phyloP scores from a whole-genome alignment of 2,797 vertebrate genomes.

The Chaenodraco wilsoni region DNA sequence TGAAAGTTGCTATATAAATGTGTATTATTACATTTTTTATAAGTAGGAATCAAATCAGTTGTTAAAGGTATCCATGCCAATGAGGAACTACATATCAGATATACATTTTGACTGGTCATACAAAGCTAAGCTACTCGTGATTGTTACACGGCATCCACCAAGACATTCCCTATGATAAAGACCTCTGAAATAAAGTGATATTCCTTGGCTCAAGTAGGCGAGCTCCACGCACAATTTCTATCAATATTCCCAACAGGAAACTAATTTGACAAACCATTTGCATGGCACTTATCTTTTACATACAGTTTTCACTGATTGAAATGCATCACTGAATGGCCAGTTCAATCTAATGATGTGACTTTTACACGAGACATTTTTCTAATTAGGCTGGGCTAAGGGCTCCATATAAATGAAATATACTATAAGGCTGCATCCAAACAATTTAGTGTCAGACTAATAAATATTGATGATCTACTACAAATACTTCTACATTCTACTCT shows the following conservation, averaged over 20 bases:
- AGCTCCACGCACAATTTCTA: background rate
- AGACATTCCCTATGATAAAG: background rate
- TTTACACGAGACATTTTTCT: constrained; percentile 32
- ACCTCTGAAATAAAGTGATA: constrained; percentile 6
- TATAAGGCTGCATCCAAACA: constrained; percentile 18
- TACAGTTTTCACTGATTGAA: background rate
- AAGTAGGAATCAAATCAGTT: background rate
- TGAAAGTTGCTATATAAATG: too few species aligned
- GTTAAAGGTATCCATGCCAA: background rate
- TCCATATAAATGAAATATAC: constrained; percentile 39
- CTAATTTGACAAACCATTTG: constrained; percentile 25
- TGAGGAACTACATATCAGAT: background rate
- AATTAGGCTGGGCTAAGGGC: constrained; percentile 10
- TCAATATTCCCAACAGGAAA: constrained; percentile 14
- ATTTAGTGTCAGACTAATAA: constrained; percentile 20
- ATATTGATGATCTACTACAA: constrained; percentile 37
- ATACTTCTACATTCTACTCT: constrained; percentile 9
- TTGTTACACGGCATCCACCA: background rate
- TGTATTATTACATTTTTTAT: too few species aligned
- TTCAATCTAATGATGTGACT: constrained; percentile 24
- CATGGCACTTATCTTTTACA: constrained; percentile 2
- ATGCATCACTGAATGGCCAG: constrained; percentile 1
- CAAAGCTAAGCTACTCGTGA: background rate
- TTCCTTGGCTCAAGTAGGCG: background rate
- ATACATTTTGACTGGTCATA: background rate